Evolutionary conservation across 2,113 vertebrate species (phyloP).

Genomic region (Lamprologus lemairii): DNA sequence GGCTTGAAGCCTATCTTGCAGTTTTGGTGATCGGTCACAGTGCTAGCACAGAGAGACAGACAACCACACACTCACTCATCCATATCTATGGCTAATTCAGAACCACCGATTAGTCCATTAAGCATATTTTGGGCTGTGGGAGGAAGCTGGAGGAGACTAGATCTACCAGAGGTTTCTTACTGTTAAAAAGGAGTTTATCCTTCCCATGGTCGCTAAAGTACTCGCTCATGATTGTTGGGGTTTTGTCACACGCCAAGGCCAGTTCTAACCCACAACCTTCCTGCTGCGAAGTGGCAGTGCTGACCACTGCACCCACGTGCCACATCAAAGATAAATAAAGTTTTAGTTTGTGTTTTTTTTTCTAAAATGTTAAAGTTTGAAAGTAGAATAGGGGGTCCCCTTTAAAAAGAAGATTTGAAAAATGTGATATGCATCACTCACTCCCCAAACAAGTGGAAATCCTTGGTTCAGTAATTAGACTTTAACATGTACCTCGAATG

Average conservation of each 20-base stretch:
- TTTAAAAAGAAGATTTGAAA: neutral
- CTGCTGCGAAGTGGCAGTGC: neutral
- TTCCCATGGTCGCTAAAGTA: neutral
- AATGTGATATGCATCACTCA: neutral
- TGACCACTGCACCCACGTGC: neutral
- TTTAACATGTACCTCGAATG: neutral
- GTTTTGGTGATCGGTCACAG: neutral
- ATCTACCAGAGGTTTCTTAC: neutral
- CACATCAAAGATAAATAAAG: neutral
- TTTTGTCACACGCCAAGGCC: neutral
- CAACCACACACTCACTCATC: neutral
- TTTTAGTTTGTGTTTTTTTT: neutral
- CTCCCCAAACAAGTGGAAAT: neutral
- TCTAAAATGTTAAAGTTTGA: neutral
- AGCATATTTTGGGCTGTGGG: neutral
- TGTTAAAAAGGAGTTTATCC: neutral
- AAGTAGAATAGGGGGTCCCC: neutral
- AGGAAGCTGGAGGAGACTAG: neutral
- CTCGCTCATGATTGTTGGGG: neutral
- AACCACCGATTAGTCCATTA: neutral
- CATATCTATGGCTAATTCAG: neutral
- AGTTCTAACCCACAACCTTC: neutral
- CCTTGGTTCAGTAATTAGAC: neutral
- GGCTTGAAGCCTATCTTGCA: neutral
- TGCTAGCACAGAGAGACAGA: neutral